Evolutionary conservation across 2,113 vertebrate species (phyloP).

Genomic region (Clarias macrocephalus): DNA sequence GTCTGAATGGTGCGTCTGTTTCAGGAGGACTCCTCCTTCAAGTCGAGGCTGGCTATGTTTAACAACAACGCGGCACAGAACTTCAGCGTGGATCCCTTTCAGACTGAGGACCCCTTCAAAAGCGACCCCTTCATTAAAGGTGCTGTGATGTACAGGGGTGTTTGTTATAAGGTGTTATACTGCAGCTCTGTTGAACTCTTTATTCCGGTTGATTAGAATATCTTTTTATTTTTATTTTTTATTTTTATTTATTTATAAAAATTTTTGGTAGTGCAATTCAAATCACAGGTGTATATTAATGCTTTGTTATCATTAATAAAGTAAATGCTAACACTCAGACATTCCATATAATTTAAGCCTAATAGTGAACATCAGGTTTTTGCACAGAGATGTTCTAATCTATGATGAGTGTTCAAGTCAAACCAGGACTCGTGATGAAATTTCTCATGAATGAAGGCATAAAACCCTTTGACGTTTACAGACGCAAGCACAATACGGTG

Average conservation of each 20-base stretch:
- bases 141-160: conserved; percentile 45
- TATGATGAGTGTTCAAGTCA: background rate
- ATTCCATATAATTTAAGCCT: background rate
- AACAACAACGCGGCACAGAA: conserved; percentile 74
- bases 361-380: background rate
- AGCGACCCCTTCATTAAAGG: conserved; percentile 86
- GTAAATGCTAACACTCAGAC: background rate
- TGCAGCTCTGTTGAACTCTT: background rate
- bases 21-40: conserved; percentile 87
- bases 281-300: background rate
- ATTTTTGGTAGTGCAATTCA: background rate
- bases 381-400: background rate
- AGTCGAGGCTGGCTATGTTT: conserved; percentile 85
- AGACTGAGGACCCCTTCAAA: conserved; percentile 92
- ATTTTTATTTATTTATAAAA: too few relatives aligned
- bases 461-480: too few relatives aligned
- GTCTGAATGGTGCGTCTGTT: conserved; percentile 55
- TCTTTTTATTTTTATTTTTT: too few relatives aligned
- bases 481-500: too few relatives aligned
- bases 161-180: background rate
- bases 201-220: background rate
- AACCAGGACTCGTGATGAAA: too few relatives aligned
- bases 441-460: too few relatives aligned
- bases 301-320: background rate
- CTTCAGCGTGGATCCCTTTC: conserved; percentile 85